phyloP scores from a whole-genome alignment of 1,140 invertebrate genomes.

The Lutraria rhynchaena region DNA sequence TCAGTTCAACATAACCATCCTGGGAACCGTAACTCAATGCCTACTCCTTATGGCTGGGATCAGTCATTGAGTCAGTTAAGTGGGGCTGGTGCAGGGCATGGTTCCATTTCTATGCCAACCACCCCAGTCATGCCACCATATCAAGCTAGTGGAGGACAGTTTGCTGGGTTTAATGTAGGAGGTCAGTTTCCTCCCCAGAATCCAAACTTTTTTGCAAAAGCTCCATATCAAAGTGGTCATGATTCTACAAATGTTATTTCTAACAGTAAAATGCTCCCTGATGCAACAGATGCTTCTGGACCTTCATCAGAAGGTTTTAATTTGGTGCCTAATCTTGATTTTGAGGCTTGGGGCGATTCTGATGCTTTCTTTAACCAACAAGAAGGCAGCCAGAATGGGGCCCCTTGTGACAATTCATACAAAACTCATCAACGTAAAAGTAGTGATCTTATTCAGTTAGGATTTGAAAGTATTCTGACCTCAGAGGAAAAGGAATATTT shows the following conservation, averaged over 20 bases:
- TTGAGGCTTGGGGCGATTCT: conserved; percentile 48
- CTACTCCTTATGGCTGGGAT: conserved; percentile 54
- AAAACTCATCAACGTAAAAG: conserved; percentile 50
- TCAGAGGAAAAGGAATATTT: conserved; percentile 76
- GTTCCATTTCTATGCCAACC: conserved; percentile 27
- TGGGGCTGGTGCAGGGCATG: background rate
- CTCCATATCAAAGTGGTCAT: background rate
- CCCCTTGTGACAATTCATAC: conserved; percentile 23
- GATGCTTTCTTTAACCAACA: conserved; percentile 21
- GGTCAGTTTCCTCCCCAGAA: conserved; percentile 33
- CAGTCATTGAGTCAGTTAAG: conserved; percentile 18
- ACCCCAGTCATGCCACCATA: background rate
- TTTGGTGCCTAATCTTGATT: conserved; percentile 52
- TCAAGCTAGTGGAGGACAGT: background rate
- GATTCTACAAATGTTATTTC: background rate
- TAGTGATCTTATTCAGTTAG: conserved; percentile 68
- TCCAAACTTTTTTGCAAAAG: conserved; percentile 10
- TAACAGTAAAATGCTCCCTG: background rate
- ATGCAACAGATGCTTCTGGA: background rate
- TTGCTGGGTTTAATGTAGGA: conserved; percentile 24
- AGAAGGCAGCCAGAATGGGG: conserved; percentile 25
- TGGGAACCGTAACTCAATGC: conserved; percentile 33
- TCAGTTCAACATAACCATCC: no score
- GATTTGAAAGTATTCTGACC: conserved; percentile 57
- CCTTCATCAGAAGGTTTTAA: conserved; percentile 45